A percentile compares a stretch with the other conserved stretches of the same genome.
Evolutionary conservation across 2,888 invertebrate species (phyloP).

Genomic region (Parnassius glacialis): DNA sequence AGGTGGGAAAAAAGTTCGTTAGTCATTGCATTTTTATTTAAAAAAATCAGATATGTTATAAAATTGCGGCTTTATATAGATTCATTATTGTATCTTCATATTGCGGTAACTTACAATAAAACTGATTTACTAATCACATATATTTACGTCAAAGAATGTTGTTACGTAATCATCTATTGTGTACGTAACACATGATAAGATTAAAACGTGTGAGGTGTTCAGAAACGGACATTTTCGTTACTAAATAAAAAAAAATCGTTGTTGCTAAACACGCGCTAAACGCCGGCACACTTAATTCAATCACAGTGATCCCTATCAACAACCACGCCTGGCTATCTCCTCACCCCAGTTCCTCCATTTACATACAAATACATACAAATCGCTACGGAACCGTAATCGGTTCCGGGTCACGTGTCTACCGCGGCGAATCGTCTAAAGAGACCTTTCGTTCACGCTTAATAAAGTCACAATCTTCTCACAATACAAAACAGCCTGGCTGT

Average conservation of each 20-base stretch:
- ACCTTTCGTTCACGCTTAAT: conserved; percentile 77
- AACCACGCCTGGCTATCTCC: conserved; percentile 68
- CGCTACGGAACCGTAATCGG: conserved; percentile 70
- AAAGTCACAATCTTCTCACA: conserved; percentile 79
- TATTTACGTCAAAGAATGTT: too few relatives aligned
- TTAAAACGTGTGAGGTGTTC: too few relatives aligned
- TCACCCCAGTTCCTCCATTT: conserved; percentile 69
- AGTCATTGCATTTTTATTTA: too few relatives aligned
- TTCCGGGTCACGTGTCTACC: conserved; percentile 83
- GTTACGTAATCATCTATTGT: too few relatives aligned
- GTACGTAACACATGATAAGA: too few relatives aligned
- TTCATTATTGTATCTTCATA: too few relatives aligned
- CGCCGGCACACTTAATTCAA: conserved; percentile 68
- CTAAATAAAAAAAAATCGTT: not conserved
- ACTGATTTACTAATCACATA: not conserved
- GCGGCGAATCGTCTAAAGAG: conserved; percentile 80
- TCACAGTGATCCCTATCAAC: conserved; percentile 69
- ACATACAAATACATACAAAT: conserved; percentile 76
- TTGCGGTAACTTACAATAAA: too few relatives aligned
- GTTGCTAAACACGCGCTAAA: conserved; percentile 42
- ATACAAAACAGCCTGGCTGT: conserved; percentile 66
- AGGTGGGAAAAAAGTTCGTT: too few relatives aligned
- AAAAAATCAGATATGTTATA: too few relatives aligned
- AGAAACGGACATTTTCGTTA: too few relatives aligned
- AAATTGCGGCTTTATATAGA: too few relatives aligned